phyloP scores from a whole-genome alignment of 2,888 invertebrate genomes.

The Troides aeacus region DNA sequence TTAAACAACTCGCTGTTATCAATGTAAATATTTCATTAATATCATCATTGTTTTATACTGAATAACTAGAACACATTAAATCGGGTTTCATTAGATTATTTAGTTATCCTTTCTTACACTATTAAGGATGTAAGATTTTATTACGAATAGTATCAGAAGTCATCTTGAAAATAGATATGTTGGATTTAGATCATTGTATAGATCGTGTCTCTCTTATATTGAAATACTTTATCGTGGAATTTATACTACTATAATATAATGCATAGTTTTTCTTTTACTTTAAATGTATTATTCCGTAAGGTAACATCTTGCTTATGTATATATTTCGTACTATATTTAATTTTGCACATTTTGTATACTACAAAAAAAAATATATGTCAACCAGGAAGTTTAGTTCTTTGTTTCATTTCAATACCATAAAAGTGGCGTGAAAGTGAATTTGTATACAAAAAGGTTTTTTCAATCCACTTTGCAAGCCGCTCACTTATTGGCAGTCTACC shows the following conservation, averaged over 20 bases:
- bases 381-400: too few relatives aligned
- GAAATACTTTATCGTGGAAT: slow-evolving; percentile 16
- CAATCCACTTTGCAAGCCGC: too few relatives aligned
- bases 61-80: not conserved
- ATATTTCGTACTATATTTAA: not conserved
- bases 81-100: too few relatives aligned
- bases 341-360: not conserved
- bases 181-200: slow-evolving; percentile 21
- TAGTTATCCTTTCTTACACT: too few relatives aligned
- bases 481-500: too few relatives aligned
- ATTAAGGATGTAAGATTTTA: too few relatives aligned
- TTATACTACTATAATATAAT: not conserved
- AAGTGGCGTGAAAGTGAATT: too few relatives aligned
- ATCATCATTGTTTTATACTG: not conserved
- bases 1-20: not conserved
- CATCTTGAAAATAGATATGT: slow-evolving; percentile 24
- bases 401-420: too few relatives aligned
- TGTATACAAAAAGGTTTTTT: too few relatives aligned
- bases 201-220: slow-evolving; percentile 15
- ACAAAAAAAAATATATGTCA: not conserved
- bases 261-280: too few relatives aligned
- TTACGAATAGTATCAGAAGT: too few relatives aligned
- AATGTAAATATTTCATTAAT: not conserved
- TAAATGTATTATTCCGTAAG: not conserved
- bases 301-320: not conserved